A percentile compares a stretch with the other conserved stretches of the same genome.
Evolutionary conservation across 1,140 invertebrate genomes (phyloP).

Genomic region (Riptortus pedestris): DNA sequence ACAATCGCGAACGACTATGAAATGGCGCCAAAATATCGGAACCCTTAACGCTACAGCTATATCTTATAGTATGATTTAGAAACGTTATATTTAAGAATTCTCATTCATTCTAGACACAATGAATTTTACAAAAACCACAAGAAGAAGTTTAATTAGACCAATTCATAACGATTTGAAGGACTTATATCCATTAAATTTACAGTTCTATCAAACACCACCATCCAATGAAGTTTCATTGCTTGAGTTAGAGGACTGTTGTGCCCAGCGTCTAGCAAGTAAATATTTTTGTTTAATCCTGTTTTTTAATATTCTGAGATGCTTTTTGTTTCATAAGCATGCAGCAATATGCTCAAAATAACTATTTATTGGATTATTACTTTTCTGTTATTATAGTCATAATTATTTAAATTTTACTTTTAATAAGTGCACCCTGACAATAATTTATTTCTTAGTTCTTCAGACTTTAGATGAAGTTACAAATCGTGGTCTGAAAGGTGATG

Average conservation of each 20-base stretch:
- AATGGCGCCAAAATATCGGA: too few relatives aligned
- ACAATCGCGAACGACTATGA: too few relatives aligned
- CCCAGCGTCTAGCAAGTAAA: slow-evolving; percentile 68
- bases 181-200: slow-evolving; percentile 58
- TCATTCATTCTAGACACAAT: too few relatives aligned
- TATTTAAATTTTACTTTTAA: too few relatives aligned
- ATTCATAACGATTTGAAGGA: slow-evolving; percentile 11
- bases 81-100: too few relatives aligned
- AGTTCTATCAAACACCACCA: slow-evolving; percentile 73
- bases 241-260: slow-evolving; percentile 78
- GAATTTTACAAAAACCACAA: slow-evolving; percentile 18
- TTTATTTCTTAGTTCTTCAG: slow-evolving; percentile 47
- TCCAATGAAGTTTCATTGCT: slow-evolving; percentile 56
- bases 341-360: too few relatives aligned
- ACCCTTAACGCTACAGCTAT: too few relatives aligned
- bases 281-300: background rate
- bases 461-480: slow-evolving; percentile 59
- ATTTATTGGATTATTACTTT: too few relatives aligned
- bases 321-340: too few relatives aligned
- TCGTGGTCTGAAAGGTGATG: slow-evolving; percentile 53
- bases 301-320: background rate
- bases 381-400: too few relatives aligned
- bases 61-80: too few relatives aligned
- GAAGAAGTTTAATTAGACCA: slow-evolving; percentile 23
- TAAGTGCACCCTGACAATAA: too few relatives aligned